Evolutionary conservation across 2,888 invertebrate genomes (phyloP).

Genomic region (Cybosia mesomella): DNA sequence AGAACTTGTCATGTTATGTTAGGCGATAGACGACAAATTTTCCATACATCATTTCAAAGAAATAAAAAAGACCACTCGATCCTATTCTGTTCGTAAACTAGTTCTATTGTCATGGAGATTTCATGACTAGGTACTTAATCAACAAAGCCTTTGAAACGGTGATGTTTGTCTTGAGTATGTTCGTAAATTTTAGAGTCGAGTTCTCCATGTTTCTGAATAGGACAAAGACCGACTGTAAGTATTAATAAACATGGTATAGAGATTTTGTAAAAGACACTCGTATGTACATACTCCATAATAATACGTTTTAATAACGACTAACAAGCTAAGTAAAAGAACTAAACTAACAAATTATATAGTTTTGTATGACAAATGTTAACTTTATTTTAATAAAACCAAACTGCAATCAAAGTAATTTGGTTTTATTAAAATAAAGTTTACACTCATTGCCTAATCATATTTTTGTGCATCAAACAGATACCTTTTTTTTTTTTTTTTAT

Average conservation of each 20-base stretch:
- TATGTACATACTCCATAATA: not conserved
- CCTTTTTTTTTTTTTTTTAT: no score
- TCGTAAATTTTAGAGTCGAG: conserved; percentile 15
- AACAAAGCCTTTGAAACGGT: conserved; percentile 28
- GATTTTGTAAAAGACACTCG: not conserved
- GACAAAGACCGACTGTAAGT: conserved; percentile 9
- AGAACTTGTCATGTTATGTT: not conserved
- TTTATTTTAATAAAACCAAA: no score
- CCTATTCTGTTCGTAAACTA: conserved; percentile 46
- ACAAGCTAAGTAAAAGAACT: not conserved
- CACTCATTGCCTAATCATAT: no score
- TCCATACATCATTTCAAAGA: conserved; percentile 20
- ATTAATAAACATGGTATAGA: not conserved
- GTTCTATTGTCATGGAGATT: conserved; percentile 56
- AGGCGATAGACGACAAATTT: not conserved
- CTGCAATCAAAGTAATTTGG: no score
- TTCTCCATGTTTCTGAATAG: conserved; percentile 17
- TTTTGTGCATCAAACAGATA: no score
- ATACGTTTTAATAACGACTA: not conserved
- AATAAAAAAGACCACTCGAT: conserved; percentile 38
- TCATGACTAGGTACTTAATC: conserved; percentile 30
- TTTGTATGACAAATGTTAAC: no score
- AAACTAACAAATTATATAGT: not conserved
- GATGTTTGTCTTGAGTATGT: conserved; percentile 31
- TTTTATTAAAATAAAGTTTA: no score